phyloP scores from a whole-genome alignment of 2,113 vertebrate genomes.

The Poicephalus meyeri region DNA sequence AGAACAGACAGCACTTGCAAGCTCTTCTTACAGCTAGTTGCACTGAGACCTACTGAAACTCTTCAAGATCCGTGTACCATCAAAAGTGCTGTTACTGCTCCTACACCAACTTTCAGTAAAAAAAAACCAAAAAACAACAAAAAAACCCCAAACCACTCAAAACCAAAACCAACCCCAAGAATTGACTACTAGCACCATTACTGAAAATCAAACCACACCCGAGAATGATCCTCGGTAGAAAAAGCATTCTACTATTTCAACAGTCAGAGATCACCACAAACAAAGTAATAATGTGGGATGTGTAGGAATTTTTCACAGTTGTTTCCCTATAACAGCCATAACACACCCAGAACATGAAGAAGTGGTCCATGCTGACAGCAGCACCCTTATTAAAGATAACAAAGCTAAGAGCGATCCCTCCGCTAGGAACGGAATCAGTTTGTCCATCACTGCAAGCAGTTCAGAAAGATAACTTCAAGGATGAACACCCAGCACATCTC shows the following conservation, averaged over 20 bases:
- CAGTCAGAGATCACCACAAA: background rate
- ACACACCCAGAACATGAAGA: fast-evolving
- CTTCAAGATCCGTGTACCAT: fast-evolving
- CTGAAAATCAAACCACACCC: background rate
- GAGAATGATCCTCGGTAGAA: background rate
- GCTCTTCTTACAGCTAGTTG: too few species aligned
- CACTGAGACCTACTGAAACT: background rate
- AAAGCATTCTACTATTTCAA: background rate
- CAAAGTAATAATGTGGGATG: fast-evolving
- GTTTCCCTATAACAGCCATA: background rate
- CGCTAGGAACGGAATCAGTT: background rate
- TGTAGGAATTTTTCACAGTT: background rate
- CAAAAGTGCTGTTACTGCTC: background rate
- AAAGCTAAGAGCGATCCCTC: background rate
- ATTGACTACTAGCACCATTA: fast-evolving
- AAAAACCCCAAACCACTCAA: too few species aligned
- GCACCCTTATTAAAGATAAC: background rate
- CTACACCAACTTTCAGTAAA: background rate
- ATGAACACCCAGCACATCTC: background rate
- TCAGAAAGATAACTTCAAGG: background rate
- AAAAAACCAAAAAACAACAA: too few species aligned
- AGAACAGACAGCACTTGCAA: background rate
- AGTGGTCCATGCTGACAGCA: fast-evolving
- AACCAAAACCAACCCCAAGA: background rate
- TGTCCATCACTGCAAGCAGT: background rate